These are phyloP conservation scores for Magallana angulata DNA, from an alignment of 1,140 invertebrate species.

Conservation along the genomic window DNA sequence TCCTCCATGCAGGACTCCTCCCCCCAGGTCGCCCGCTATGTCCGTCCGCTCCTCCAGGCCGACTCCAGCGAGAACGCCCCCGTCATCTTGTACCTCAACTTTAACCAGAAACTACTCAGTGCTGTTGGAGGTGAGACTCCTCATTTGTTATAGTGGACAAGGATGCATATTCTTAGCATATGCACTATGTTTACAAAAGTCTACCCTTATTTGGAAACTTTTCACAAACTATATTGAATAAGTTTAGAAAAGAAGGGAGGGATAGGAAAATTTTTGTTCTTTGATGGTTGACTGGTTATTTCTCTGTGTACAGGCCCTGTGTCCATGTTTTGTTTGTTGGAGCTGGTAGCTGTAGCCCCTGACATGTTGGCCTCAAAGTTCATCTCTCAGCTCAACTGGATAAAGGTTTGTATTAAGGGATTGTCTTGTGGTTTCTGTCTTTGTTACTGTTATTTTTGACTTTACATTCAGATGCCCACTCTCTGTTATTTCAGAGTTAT, in stretches of 20 bases:
- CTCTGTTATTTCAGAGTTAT: slow-evolving; percentile 79
- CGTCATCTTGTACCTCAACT: slow-evolving; percentile 84
- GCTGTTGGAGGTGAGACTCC: slow-evolving; percentile 79
- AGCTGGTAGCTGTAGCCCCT: slow-evolving; percentile 86
- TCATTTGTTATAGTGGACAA: too few species aligned
- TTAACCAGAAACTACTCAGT: slow-evolving; percentile 84
- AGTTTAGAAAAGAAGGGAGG: too few species aligned
- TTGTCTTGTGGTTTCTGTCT: too few species aligned
- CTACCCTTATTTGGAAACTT: too few species aligned
- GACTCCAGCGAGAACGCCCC: slow-evolving; percentile 80
- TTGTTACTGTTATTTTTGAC: too few species aligned
- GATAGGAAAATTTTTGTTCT: too few species aligned
- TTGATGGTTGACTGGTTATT: slow-evolving; percentile 42
- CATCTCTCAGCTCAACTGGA: slow-evolving; percentile 83
- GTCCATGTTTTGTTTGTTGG: slow-evolving; percentile 86
- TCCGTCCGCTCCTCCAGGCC: slow-evolving; percentile 81
- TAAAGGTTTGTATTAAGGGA: slow-evolving; percentile 71
- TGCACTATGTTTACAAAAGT: too few species aligned
- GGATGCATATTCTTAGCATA: too few species aligned
- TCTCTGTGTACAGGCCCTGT: slow-evolving; percentile 66
- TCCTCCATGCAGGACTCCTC: slow-evolving; percentile 68
- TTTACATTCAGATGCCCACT: not conserved
- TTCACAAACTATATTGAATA: too few species aligned
- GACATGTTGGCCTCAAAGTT: slow-evolving; percentile 82
- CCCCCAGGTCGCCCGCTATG: slow-evolving; percentile 68